Conservation (phyloP, 2,113 vertebrate genomes). For the Myiozetetes cayanensis region DNA sequence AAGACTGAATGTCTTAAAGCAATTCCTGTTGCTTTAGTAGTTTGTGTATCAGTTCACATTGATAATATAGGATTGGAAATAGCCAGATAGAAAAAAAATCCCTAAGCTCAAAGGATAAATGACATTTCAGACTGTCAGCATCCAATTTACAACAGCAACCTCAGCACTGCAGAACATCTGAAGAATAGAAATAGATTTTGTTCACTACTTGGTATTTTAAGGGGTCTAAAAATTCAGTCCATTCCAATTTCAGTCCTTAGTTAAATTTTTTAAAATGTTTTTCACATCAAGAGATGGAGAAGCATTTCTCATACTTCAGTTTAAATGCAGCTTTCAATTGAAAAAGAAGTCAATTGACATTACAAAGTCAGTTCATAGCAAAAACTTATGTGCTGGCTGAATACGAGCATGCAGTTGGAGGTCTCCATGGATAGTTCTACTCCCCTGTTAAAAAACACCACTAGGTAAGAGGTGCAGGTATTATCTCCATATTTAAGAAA, state of each 20-base stretch:
- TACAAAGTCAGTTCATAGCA: conserved; percentile 28
- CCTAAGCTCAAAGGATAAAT: not conserved
- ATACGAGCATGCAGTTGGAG: not conserved
- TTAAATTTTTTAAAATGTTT: not conserved
- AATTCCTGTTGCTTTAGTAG: not conserved
- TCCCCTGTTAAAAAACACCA: not conserved
- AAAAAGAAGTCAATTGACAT: not conserved
- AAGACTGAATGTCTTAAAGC: not conserved
- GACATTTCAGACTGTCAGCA: not conserved
- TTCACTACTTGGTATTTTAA: not conserved
- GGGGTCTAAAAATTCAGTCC: not conserved
- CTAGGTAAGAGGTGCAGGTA: not conserved
- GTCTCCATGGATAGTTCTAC: not conserved
- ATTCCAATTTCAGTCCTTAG: not conserved
- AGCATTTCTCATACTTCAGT: not conserved
- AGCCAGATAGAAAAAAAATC: not conserved
- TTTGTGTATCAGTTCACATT: not conserved
- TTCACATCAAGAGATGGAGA: not conserved
- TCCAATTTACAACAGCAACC: not conserved
- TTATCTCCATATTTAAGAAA: not conserved
- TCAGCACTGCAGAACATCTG: not conserved
- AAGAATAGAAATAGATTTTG: not conserved
- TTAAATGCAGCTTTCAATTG: not conserved
- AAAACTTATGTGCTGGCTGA: not conserved
- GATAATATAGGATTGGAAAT: not conserved